Evolutionary conservation across 2,888 invertebrate species (phyloP).

Genomic region (Halictus ligatus): DNA sequence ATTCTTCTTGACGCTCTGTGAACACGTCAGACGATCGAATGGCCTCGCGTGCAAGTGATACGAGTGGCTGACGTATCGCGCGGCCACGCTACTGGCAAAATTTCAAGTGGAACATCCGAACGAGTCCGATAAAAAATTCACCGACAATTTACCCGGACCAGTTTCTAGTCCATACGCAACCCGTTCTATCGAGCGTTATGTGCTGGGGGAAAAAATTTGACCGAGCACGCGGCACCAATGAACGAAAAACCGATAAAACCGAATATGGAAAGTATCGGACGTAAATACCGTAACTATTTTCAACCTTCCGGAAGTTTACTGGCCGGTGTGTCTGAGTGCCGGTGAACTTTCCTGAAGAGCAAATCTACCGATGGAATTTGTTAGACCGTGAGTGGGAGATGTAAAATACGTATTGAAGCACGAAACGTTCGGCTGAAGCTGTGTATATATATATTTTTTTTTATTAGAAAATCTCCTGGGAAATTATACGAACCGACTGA

Average conservation of each 20-base stretch:
- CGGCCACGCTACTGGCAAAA: conserved; percentile 26
- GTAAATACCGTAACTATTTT: conserved; percentile 23
- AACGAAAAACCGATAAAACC: conserved; percentile 42
- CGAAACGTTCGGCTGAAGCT: no score
- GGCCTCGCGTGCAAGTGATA: not conserved
- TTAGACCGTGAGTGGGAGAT: not conserved
- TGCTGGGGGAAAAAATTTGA: conserved; percentile 22
- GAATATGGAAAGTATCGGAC: conserved; percentile 34
- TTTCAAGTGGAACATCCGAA: not conserved
- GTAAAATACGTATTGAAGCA: not conserved
- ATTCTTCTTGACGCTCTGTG: not conserved
- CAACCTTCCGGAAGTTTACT: conserved; percentile 20
- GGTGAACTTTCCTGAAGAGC: not conserved
- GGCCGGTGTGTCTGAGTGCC: not conserved
- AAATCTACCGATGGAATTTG: not conserved
- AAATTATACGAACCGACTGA: no score
- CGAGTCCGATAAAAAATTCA: conserved; percentile 27
- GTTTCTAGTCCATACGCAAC: conserved; percentile 10
- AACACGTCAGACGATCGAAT: conserved; percentile 16
- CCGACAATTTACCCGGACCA: conserved; percentile 16
- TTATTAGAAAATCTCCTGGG: no score
- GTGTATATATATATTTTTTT: no score
- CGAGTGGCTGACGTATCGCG: conserved; percentile 28
- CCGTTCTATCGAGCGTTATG: conserved; percentile 21
- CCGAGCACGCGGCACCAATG: conserved; percentile 7